Evolutionary conservation across 2,113 vertebrate genomes (phyloP), one percentile per base, ranked within the genome.

Genomic region (Colossoma macropomum): DNA sequence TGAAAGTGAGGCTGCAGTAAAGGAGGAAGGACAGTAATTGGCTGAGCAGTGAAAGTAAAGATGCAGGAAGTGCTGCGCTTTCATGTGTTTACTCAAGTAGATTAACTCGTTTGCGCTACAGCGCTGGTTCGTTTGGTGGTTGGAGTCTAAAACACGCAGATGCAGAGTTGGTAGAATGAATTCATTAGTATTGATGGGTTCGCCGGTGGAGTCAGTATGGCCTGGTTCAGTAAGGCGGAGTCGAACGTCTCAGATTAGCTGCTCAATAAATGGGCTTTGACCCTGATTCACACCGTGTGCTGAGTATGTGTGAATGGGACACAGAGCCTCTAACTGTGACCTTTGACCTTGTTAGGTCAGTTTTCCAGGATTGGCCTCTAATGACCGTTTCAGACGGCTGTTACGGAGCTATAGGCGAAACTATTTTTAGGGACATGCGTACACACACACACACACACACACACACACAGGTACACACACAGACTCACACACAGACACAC

Each of bases 401-500:
- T 23, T 56, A 56, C 54, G 23, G 21, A 56, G 54, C 21, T 56
- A 8, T 34, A 56, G 16, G 66, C 48, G n/a, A 12, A 41, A 45
- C n/a, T 75, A 28, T 21, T 34, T 59, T 52, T 56, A 75, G 11
- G 28, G 17, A 59, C 32, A 21, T 23, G 8, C 73, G 62, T n/a
- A 76, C 56, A 25, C 25, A 62, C 59, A 62, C 4, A 89, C 89
- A 87, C 68, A 84, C 87, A 88, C 25, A n/a, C 19, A 48, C n/a
- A 15, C 71, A 16, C 21, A 25, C 71, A 48, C 0, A 38, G 3
- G 7, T 7, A 38, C 34, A 38, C 34, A 38, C 34, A 38, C 34
- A 38, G 3, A 38, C 34, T 4, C 34, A 38, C 34, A 38, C 3
- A 38, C 34, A 38, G 3, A 38, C 34, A 38, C 7, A 38, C 34